These are phyloP conservation scores for Neogobius melanostomus DNA, from an alignment of 2,113 vertebrate species.

Conservation along the genomic window DNA sequence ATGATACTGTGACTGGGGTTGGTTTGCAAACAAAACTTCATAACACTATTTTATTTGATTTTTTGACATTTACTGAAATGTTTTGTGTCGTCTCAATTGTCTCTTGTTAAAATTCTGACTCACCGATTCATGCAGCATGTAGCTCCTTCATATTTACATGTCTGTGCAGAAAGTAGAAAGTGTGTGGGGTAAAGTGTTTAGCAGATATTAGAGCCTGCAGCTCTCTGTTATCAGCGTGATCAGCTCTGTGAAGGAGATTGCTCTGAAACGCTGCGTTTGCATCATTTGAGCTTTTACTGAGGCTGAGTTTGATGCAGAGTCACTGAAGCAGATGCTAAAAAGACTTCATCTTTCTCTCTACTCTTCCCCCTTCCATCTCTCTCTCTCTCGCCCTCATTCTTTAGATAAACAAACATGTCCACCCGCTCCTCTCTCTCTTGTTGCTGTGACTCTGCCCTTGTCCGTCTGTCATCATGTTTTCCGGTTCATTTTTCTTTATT, in stretches of 20 bases:
- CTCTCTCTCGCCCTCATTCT: constrained; percentile 6
- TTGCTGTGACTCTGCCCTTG: constrained; percentile 10
- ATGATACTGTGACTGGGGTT: no score
- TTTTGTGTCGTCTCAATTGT: no score
- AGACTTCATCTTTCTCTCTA: not conserved
- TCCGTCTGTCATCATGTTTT: constrained; percentile 29
- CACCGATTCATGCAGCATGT: not conserved
- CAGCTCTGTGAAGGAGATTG: constrained; percentile 27
- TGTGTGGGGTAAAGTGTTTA: not conserved
- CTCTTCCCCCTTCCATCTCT: not conserved
- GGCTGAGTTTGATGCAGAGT: constrained; percentile 19
- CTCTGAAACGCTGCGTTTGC: constrained; percentile 37
- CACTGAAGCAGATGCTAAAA: not conserved
- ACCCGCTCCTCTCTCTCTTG: constrained; percentile 13
- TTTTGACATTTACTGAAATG: no score
- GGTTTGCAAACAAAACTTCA: no score
- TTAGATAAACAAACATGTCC: constrained; percentile 21
- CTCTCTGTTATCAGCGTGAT: constrained; percentile 44
- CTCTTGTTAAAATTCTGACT: no score
- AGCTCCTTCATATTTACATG: not conserved
- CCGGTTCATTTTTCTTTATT: constrained; percentile 26
- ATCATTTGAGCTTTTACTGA: constrained; percentile 39
- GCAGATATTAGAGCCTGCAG: constrained; percentile 22
- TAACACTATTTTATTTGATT: no score
- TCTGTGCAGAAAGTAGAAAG: not conserved